Evolutionary conservation across 1,140 invertebrate genomes (phyloP).

Genomic region (Saccostrea echinata): DNA sequence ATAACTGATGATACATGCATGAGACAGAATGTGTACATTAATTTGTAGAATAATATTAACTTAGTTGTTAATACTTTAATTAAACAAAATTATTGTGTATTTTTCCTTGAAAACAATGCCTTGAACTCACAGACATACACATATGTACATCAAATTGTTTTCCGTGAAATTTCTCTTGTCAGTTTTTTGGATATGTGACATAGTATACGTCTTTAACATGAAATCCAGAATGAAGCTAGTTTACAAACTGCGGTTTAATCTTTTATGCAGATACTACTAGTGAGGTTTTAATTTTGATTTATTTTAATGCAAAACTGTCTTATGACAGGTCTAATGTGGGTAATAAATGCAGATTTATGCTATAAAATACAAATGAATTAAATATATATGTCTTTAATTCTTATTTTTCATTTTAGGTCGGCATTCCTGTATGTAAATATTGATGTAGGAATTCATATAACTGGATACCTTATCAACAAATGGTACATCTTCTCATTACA

Average conservation of each 20-base stretch:
- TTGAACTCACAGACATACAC: not conserved
- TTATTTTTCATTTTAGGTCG: not conserved
- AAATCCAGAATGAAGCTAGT: not conserved
- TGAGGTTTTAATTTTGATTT: constrained; percentile 10
- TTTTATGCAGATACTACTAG: constrained; percentile 20
- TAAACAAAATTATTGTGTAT: too few relatives aligned
- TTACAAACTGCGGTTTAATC: constrained; percentile 12
- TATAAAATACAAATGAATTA: constrained; percentile 6
- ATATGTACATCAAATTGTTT: not conserved
- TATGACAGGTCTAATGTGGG: not conserved
- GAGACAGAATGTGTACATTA: too few relatives aligned
- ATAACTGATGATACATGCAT: too few relatives aligned
- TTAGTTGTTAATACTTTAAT: too few relatives aligned
- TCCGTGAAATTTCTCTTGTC: not conserved
- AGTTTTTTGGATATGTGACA: not conserved
- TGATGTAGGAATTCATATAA: not conserved
- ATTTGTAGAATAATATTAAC: too few relatives aligned
- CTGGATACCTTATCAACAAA: not conserved
- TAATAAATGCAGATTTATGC: constrained; percentile 6
- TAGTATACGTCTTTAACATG: not conserved
- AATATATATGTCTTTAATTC: not conserved
- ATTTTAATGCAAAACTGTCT: not conserved
- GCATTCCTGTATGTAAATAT: not conserved
- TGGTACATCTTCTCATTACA: not conserved
- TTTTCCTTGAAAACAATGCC: not conserved